These are phyloP conservation scores for Drosophila mauritiana DNA, from an alignment of 1,140 invertebrate species.

Conservation along the genomic window DNA sequence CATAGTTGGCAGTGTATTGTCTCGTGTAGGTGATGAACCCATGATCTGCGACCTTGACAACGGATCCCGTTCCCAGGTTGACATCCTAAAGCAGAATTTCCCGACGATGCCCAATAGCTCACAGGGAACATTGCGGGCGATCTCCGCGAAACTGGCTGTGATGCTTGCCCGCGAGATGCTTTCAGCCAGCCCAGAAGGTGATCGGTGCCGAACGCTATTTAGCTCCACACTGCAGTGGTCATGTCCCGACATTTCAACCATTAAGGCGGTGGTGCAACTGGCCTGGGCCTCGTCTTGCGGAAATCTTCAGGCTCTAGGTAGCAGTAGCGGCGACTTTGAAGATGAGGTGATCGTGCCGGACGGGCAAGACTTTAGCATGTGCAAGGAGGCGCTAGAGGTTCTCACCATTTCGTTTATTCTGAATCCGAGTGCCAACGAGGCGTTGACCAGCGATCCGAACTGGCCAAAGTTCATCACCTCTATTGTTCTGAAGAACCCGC, in stretches of 20 bases:
- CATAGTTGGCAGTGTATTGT: slow-evolving; percentile 90
- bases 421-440: slow-evolving; percentile 92
- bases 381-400: slow-evolving; percentile 96
- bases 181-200: slow-evolving; percentile 84
- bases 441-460: slow-evolving; percentile 89
- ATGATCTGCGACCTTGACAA: slow-evolving; percentile 72
- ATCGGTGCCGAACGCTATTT: slow-evolving; percentile 85
- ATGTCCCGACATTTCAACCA: slow-evolving; percentile 88
- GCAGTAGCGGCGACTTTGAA: slow-evolving; percentile 72
- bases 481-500: slow-evolving; percentile 92
- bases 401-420: slow-evolving; percentile 95
- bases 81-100: slow-evolving; percentile 84
- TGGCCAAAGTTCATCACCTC: slow-evolving; percentile 95
- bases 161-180: slow-evolving; percentile 87
- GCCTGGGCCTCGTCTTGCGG: slow-evolving; percentile 92
- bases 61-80: slow-evolving; percentile 78
- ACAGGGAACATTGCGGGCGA: slow-evolving; percentile 89
- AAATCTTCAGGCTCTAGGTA: slow-evolving; percentile 87
- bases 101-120: slow-evolving; percentile 84
- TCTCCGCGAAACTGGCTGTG: slow-evolving; percentile 90
- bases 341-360: slow-evolving; percentile 87
- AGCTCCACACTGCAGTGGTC: slow-evolving; percentile 87
- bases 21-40: slow-evolving; percentile 82
- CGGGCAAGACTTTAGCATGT: slow-evolving; percentile 89
- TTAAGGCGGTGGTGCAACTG: slow-evolving; percentile 89